phyloP scores from a whole-genome alignment of 2,113 vertebrate genomes.

The Myrmecobius fasciatus region DNA sequence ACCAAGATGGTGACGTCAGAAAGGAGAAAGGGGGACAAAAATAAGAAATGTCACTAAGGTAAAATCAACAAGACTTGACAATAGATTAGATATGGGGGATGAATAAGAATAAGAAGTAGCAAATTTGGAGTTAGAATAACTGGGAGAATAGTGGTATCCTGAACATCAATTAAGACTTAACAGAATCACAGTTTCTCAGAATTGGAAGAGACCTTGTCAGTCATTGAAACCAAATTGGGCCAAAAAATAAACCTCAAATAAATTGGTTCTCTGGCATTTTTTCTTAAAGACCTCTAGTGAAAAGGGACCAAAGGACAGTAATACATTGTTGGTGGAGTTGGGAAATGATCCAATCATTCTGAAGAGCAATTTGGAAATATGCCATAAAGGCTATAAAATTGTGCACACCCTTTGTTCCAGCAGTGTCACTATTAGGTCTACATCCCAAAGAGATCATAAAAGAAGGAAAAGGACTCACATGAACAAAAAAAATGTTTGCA shows the following conservation, averaged over 20 bases:
- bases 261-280: not conserved
- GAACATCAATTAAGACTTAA: not conserved
- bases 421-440: too few relatives aligned
- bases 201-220: not conserved
- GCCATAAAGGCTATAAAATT: too few relatives aligned
- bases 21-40: not conserved
- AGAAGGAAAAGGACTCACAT: too few relatives aligned
- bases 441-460: too few relatives aligned
- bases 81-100: not conserved
- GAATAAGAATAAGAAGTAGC: not conserved
- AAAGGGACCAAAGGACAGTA: too few relatives aligned
- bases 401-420: too few relatives aligned
- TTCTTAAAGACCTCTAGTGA: too few relatives aligned
- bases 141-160: not conserved
- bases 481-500: too few relatives aligned
- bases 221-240: not conserved
- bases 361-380: too few relatives aligned
- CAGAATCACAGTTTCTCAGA: not conserved
- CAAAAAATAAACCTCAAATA: not conserved
- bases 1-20: not conserved
- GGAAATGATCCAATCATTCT: too few relatives aligned
- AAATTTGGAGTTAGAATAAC: not conserved
- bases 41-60: not conserved
- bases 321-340: too few relatives aligned
- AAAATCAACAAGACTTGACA: not conserved